These are phyloP conservation scores for Xenops minutus DNA, from an alignment of 2,797 vertebrate species.

Conservation along the genomic window DNA sequence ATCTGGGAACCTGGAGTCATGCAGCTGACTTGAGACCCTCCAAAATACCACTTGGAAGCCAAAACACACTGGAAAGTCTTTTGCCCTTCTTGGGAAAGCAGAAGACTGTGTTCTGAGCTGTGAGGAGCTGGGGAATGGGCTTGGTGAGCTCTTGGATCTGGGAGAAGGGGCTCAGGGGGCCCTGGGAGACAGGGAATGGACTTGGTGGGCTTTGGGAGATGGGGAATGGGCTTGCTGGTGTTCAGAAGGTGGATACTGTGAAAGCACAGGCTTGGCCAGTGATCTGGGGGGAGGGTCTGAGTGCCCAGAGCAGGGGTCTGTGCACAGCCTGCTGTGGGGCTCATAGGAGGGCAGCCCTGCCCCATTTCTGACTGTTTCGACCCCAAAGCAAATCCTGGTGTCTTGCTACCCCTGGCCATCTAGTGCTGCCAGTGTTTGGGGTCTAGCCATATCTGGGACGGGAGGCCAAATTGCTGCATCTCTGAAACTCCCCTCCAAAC, in stretches of 20 bases:
- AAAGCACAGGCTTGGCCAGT: neutral
- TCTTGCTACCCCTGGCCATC: fast-evolving
- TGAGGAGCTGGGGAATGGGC: neutral
- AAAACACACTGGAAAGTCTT: neutral
- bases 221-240: neutral
- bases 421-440: neutral
- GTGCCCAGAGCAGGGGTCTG: neutral
- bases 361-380: neutral
- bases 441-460: neutral
- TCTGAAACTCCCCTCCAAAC: neutral
- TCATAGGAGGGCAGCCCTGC: neutral
- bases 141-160: neutral
- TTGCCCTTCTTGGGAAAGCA: neutral
- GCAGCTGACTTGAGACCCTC: neutral
- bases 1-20: neutral
- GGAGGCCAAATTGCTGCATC: neutral
- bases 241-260: neutral
- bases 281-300: neutral
- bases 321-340: neutral
- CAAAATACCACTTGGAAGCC: neutral
- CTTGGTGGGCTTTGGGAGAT: neutral
- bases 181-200: neutral
- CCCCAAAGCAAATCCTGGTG: neutral
- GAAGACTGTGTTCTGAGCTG: neutral
- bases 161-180: neutral